phyloP scores from a whole-genome alignment of 1,140 invertebrate species.

The Orius insidiosus region DNA sequence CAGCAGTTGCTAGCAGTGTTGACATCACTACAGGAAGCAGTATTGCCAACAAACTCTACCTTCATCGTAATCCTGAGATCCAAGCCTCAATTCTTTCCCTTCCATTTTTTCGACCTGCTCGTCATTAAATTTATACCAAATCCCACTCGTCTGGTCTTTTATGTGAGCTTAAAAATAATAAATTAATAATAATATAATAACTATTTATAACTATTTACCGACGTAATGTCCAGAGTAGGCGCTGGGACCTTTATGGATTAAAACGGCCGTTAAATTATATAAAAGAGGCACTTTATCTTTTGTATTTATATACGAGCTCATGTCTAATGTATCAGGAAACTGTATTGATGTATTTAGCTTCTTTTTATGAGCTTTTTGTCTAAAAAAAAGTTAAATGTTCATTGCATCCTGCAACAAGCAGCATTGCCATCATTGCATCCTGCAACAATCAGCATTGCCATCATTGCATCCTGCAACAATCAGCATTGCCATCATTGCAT shows the following conservation, averaged over 20 bases:
- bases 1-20: too few relatives aligned
- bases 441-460: too few relatives aligned
- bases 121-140: constrained; percentile 54
- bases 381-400: constrained; percentile 24
- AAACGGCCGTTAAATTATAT: constrained; percentile 46
- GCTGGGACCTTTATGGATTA: constrained; percentile 46
- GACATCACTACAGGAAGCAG: too few relatives aligned
- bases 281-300: constrained; percentile 23
- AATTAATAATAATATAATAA: not conserved
- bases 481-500: too few relatives aligned
- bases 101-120: constrained; percentile 44
- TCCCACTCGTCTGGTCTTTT: constrained; percentile 31
- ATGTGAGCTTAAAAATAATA: constrained; percentile 32
- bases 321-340: constrained; percentile 50
- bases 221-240: constrained; percentile 58
- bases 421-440: too few relatives aligned
- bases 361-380: constrained; percentile 43
- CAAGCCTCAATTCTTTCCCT: constrained; percentile 33
- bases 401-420: too few relatives aligned
- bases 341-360: constrained; percentile 47
- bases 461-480: too few relatives aligned
- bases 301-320: constrained; percentile 34
- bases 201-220: constrained; percentile 26
- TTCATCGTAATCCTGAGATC: constrained; percentile 31
- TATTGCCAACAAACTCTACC: too few relatives aligned